phyloP scores from a whole-genome alignment of 2,113 vertebrate genomes.

The Caracal caracal region DNA sequence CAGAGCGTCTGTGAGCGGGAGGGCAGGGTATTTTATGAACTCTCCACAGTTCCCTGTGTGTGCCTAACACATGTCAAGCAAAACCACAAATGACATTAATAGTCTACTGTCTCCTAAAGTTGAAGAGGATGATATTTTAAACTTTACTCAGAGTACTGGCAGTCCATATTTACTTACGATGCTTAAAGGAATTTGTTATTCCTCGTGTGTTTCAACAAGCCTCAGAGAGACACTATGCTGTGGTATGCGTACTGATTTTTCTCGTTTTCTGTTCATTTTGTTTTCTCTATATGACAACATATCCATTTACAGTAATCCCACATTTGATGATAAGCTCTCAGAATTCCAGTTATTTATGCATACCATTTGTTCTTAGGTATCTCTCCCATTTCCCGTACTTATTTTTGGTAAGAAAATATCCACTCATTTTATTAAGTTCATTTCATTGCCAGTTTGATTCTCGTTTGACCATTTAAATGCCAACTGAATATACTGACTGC shows the following conservation, averaged over 20 bases:
- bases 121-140: neutral
- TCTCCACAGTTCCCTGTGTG: neutral
- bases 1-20: neutral
- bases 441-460: neutral
- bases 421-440: neutral
- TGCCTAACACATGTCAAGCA: neutral
- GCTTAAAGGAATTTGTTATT: neutral
- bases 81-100: neutral
- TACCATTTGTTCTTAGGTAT: neutral
- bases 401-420: neutral
- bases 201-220: neutral
- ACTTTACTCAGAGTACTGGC: neutral
- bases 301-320: neutral
- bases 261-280: neutral
- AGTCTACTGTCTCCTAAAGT: neutral
- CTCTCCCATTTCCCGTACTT: neutral
- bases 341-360: neutral
- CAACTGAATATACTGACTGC: neutral
- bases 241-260: rapidly evolving
- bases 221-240: rapidly evolving
- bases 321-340: neutral
- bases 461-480: neutral
- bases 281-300: neutral
- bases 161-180: neutral
- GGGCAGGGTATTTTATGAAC: neutral